phyloP scores from a whole-genome alignment of 2,888 invertebrate species.

The Noctua fimbriata region DNA sequence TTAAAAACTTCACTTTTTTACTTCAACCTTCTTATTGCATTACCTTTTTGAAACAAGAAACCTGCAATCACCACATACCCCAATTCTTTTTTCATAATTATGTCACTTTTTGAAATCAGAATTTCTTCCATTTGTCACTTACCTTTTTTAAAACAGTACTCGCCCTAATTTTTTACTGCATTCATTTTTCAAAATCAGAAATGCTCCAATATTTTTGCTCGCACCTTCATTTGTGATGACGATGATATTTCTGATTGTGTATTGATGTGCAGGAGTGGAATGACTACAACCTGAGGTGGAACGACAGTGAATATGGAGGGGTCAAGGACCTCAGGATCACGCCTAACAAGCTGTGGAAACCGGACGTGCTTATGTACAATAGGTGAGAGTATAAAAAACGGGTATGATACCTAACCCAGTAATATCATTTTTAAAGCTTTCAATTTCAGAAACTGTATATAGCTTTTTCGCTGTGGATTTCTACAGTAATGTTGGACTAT shows the following conservation, averaged over 20 bases:
- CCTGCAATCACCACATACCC: background rate
- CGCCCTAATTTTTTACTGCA: constrained; percentile 3
- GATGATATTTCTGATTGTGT: constrained; percentile 69
- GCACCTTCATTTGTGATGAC: constrained; percentile 32
- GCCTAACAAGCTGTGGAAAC: constrained; percentile 99
- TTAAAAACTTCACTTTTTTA: constrained; percentile 27
- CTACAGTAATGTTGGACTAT: background rate
- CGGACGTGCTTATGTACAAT: constrained; percentile 99
- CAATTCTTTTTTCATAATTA: background rate
- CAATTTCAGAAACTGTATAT: constrained; percentile 32
- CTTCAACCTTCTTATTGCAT: constrained; percentile 6
- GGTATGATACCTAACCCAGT: constrained; percentile 48
- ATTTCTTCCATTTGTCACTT: background rate
- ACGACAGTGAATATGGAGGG: constrained; percentile 98
- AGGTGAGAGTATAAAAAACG: constrained; percentile 91
- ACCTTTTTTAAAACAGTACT: constrained; percentile 20
- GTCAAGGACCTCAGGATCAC: constrained; percentile 98
- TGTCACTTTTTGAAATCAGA: constrained; percentile 6
- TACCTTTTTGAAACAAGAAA: constrained; percentile 8
- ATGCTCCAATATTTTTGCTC: constrained; percentile 64
- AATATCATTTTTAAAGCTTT: constrained; percentile 24
- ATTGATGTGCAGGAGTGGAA: constrained; percentile 96
- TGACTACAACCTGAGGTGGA: constrained; percentile 99
- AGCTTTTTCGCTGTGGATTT: constrained; percentile 7
- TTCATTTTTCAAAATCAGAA: constrained; percentile 49